These are phyloP conservation scores for Anneissia japonica DNA, from an alignment of 35 echinoderm and acorn worm genomes.

Conservation along the genomic window DNA sequence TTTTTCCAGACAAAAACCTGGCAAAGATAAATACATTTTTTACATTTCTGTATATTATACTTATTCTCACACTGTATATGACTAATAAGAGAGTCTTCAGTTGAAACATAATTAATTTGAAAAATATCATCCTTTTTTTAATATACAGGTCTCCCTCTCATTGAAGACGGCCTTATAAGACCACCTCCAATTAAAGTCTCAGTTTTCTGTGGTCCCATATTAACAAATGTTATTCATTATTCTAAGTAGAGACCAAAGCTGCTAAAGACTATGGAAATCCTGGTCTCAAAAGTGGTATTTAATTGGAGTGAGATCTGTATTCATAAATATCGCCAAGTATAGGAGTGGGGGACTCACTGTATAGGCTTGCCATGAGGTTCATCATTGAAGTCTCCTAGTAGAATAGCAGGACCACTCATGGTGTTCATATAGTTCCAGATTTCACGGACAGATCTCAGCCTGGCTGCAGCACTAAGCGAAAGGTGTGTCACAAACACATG, in stretches of 20 bases:
- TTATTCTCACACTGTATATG: neutral
- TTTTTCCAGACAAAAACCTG: constrained; percentile 68
- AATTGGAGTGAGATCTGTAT: neutral
- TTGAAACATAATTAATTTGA: neutral
- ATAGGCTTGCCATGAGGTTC: constrained; percentile 51
- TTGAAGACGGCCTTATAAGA: neutral
- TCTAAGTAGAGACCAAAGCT: too few species aligned
- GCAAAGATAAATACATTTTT: constrained; percentile 8
- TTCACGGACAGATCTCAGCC: constrained; percentile 76
- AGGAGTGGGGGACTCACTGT: constrained; percentile 27
- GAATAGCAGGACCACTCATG: constrained; percentile 52
- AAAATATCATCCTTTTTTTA: neutral
- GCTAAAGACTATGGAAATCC: too few species aligned
- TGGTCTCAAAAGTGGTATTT: neutral
- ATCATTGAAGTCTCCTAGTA: constrained; percentile 89
- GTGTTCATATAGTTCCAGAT: constrained; percentile 78
- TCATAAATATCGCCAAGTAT: neutral
- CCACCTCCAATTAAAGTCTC: neutral
- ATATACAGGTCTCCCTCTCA: neutral
- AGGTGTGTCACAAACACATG: constrained; percentile 92
- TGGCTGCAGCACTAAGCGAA: constrained; percentile 57
- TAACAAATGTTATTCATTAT: neutral
- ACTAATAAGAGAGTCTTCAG: neutral
- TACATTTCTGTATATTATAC: neutral
- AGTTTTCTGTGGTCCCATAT: neutral